Conservation (phyloP, 2,113 vertebrate genomes). For the Cinclus mexicanus region DNA sequence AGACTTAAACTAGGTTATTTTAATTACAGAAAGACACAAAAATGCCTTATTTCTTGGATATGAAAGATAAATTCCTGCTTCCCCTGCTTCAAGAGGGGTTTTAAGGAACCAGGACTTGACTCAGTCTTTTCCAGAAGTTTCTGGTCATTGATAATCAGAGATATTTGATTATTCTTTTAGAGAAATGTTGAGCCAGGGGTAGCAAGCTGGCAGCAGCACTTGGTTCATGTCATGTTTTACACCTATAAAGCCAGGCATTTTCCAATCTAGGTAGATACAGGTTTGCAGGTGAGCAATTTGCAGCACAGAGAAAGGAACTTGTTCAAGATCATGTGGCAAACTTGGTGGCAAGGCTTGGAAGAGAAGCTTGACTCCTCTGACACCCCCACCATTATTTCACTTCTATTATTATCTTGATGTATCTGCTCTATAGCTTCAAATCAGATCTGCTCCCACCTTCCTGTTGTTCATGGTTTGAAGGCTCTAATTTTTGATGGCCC, state of each 20-base stretch:
- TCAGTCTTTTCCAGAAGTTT: background rate
- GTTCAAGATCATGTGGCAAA: background rate
- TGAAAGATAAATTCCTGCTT: background rate
- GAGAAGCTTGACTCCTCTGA: background rate
- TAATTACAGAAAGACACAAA: background rate
- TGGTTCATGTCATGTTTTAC: background rate
- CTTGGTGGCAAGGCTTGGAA: background rate
- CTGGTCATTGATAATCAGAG: background rate
- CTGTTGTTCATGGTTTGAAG: background rate
- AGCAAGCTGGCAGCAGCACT: background rate
- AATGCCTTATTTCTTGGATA: background rate
- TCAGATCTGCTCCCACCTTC: background rate
- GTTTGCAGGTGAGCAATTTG: background rate
- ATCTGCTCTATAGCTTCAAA: background rate
- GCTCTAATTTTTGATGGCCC: background rate
- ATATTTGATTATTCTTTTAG: background rate
- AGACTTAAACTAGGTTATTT: background rate
- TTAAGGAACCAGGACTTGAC: background rate
- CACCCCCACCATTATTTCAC: background rate
- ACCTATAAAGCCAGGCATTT: background rate
- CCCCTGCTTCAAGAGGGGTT: background rate
- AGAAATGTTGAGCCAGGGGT: background rate
- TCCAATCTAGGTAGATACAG: background rate
- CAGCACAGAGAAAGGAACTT: background rate
- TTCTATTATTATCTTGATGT: background rate